These are phyloP conservation scores for Desoria tigrina DNA, from an alignment of 2,888 invertebrate species.

Conservation along the genomic window DNA sequence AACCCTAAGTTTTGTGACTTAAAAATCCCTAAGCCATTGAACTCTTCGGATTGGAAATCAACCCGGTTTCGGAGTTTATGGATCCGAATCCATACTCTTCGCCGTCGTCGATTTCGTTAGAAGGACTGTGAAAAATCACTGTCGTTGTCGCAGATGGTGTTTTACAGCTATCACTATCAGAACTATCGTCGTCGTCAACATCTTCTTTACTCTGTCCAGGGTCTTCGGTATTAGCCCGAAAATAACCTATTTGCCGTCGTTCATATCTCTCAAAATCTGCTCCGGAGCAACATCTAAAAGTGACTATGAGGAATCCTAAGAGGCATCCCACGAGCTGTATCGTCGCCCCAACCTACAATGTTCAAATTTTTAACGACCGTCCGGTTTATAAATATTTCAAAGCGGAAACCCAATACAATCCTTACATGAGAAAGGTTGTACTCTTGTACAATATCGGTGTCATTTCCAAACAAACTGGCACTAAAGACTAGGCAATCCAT, in stretches of 20 bases:
- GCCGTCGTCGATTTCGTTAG: background rate
- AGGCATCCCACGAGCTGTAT: conserved; percentile 31
- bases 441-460: conserved; percentile 29
- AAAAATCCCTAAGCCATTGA: background rate
- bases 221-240: conserved; percentile 11
- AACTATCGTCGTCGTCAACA: background rate
- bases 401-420: background rate
- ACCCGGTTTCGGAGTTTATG: background rate
- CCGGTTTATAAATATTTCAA: background rate
- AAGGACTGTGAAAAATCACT: conserved; percentile 1
- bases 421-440: conserved; percentile 4
- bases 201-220: background rate
- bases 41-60: background rate
- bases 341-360: conserved; percentile 25
- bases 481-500: conserved; percentile 18
- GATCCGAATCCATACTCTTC: background rate
- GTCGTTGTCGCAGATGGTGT: conserved; percentile 1
- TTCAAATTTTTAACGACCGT: too few relatives aligned
- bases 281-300: conserved; percentile 26
- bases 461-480: conserved; percentile 21
- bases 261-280: conserved; percentile 33
- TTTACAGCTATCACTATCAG: background rate
- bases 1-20: background rate
- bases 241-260: conserved; percentile 11
- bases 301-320: conserved; percentile 26